phyloP scores from a whole-genome alignment of 2,797 vertebrate species.

The Danio tinwini region DNA sequence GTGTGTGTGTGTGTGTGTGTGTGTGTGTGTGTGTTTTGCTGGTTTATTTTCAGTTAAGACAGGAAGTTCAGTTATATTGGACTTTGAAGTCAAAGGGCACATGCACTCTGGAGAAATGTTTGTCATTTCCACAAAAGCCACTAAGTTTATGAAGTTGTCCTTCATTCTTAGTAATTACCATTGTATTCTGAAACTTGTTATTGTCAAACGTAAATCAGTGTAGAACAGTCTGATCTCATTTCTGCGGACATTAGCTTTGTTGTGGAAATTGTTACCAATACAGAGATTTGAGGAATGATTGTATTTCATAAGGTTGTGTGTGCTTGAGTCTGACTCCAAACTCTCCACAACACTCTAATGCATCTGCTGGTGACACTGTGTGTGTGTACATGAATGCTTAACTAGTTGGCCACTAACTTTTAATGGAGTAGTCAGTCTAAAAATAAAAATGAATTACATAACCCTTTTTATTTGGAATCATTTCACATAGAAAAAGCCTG shows the following conservation, averaged over 20 bases:
- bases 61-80: conserved; percentile 73
- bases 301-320: conserved; percentile 7
- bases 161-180: background rate
- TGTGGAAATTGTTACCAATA: conserved; percentile 41
- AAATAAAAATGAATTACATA: background rate
- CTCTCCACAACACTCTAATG: conserved; percentile 25
- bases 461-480: background rate
- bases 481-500: background rate
- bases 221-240: conserved; percentile 9
- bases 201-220: background rate
- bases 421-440: background rate
- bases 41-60: conserved; percentile 71
- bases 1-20: conserved; percentile 25
- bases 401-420: background rate
- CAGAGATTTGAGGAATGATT: conserved; percentile 21
- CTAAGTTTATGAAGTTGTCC: conserved; percentile 29
- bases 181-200: conserved; percentile 20
- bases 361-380: conserved; percentile 55
- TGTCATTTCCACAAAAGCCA: conserved; percentile 36
- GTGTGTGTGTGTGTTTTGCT: conserved; percentile 50
- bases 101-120: conserved; percentile 59
- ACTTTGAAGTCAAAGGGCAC: conserved; percentile 65
- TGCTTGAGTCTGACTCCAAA: conserved; percentile 11
- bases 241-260: conserved; percentile 16
- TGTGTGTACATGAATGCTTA: background rate